phyloP scores from a whole-genome alignment of 2,113 vertebrate species.

The Salvator merianae region DNA sequence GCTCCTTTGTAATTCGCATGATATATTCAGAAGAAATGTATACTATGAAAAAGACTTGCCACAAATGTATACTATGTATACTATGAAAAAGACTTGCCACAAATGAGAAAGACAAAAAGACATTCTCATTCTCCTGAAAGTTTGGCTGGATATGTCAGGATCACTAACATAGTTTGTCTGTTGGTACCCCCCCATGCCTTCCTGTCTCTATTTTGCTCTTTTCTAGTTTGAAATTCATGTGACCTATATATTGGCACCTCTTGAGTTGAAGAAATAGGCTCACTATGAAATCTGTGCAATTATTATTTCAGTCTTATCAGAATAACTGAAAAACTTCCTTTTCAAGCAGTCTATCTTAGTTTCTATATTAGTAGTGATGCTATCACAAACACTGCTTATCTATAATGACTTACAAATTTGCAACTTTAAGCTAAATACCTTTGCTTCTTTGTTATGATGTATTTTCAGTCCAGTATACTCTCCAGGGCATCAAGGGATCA shows the following conservation, averaged over 20 bases:
- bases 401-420: conserved; percentile 13
- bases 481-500: background rate
- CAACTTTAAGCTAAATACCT: background rate
- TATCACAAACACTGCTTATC: conserved; percentile 12
- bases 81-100: background rate
- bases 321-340: conserved; percentile 12
- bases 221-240: background rate
- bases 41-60: background rate
- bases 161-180: background rate
- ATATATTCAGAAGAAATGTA: background rate
- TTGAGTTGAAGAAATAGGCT: background rate
- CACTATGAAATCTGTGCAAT: conserved; percentile 2
- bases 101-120: background rate
- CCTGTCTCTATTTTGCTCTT: background rate
- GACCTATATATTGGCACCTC: conserved; percentile 11
- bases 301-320: conserved; percentile 15
- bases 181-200: background rate
- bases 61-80: background rate
- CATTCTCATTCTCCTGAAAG: background rate
- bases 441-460: background rate
- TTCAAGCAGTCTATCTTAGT: background rate
- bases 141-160: conserved; percentile 7
- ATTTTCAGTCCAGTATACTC: background rate
- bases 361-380: background rate
- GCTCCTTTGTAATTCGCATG: background rate